phyloP scores from a whole-genome alignment of 2,888 invertebrate species.

The Eupithecia exiguata region DNA sequence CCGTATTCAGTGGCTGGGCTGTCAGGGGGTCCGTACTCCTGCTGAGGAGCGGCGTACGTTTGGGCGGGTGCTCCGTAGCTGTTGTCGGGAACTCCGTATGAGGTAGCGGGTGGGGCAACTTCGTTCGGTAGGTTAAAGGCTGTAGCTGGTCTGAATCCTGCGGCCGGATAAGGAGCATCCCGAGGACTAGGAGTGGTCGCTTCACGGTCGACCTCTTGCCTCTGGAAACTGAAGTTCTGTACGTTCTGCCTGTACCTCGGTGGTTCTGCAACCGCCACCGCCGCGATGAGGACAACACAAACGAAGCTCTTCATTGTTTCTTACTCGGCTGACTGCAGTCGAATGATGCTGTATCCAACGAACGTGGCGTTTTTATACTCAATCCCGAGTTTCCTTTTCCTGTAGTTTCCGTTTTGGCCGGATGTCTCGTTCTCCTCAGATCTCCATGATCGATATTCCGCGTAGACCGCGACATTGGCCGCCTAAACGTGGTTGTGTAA shows the following conservation, averaged over 20 bases:
- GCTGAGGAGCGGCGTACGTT: constrained; percentile 63
- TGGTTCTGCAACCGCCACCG: constrained; percentile 69
- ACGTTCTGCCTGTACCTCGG: constrained; percentile 64
- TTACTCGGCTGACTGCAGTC: constrained; percentile 62
- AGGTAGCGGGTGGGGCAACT: constrained; percentile 63
- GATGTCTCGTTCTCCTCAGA: constrained; percentile 65
- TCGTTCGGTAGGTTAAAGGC: constrained; percentile 71
- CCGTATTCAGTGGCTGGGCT: constrained; percentile 46
- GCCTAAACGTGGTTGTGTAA: constrained; percentile 74
- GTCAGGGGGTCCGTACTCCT: constrained; percentile 52
- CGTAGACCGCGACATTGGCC: constrained; percentile 78
- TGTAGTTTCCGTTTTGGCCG: constrained; percentile 70
- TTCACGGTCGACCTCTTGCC: constrained; percentile 62
- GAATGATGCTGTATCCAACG: constrained; percentile 71
- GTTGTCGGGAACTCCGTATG: constrained; percentile 71
- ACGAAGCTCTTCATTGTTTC: constrained; percentile 69
- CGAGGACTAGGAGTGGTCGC: constrained; percentile 49
- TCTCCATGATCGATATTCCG: constrained; percentile 74
- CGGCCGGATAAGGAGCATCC: constrained; percentile 70
- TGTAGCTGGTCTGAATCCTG: constrained; percentile 68
- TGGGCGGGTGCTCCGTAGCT: constrained; percentile 74
- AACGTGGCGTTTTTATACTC: constrained; percentile 66
- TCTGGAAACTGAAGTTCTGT: constrained; percentile 60
- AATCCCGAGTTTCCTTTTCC: constrained; percentile 50
- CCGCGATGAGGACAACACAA: constrained; percentile 65